Evolutionary conservation across 2,888 invertebrate genomes (phyloP), one percentile per base, ranked within the genome.

Genomic region (Drosophila meridiana): DNA sequence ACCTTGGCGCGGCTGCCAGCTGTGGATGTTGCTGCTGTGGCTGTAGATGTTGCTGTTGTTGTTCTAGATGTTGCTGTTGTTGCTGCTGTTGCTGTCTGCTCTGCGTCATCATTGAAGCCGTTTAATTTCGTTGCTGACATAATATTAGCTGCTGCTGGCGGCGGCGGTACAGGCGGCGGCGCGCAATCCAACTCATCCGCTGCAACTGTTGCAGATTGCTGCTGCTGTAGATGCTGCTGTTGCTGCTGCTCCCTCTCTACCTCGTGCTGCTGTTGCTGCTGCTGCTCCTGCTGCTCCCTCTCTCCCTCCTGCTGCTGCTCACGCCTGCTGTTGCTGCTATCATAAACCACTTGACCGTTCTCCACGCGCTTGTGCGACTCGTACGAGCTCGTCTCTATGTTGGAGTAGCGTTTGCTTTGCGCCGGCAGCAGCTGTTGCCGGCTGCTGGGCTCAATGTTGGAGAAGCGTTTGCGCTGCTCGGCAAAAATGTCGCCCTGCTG

Each of bases 81-180:
- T 36, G 60, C 48, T 82, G 59, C 69, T 52, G 62, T 55, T 42
- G 56, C 55, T 64, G 57, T 4, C 36, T 36, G 45, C 45, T 47
- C 7, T 78, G 65, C 80, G 80, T 82, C 73, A 80, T 78, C 74
- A 76, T 76, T 80, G 83, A 78, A 45, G 63, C 82, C 82, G 71
- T 92, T 92, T 92, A 92, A 92, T 89, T 93, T 93, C 80, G 90
- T 85, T 80, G 91, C 92, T 92, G 92, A 92, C 92, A 91, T 92
- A 91, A 92, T 92, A 78, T 89, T 74, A 52, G 61, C 61, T 14
- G 62, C 20, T 62, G 73, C 66, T 74, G 84, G 82, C 73, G 79
- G 82, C 69, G 84, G 83, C 13, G 87, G 89, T 59, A 89, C 72
- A 20, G 87, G 89, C 43, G 87, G 89, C 45, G 87, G 87, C 26